phyloP scores from a whole-genome alignment of 2,113 vertebrate species.

The Stomatorhinus ivindoensis region DNA sequence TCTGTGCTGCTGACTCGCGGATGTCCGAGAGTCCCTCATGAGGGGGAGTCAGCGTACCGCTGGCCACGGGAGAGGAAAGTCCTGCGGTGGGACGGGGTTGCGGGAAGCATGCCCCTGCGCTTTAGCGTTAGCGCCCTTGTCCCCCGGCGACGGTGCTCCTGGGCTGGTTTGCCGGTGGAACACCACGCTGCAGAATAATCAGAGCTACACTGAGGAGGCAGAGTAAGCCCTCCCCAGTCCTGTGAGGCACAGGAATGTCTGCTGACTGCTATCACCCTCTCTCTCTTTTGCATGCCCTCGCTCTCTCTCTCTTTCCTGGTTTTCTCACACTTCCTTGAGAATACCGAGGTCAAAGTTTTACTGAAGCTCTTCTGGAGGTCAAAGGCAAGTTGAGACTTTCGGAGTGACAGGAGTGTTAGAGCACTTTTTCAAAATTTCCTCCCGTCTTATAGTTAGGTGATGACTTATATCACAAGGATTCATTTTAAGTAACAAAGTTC shows the following conservation, averaged over 20 bases:
- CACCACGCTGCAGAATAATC: background rate
- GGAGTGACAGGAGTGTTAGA: background rate
- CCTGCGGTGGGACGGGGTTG: constrained; percentile 24
- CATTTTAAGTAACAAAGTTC: background rate
- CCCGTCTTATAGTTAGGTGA: background rate
- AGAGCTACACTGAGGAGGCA: constrained; percentile 17
- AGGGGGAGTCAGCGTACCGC: constrained; percentile 20
- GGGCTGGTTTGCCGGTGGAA: background rate
- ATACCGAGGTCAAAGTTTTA: background rate
- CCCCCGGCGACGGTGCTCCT: background rate
- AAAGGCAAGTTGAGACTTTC: background rate
- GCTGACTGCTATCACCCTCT: constrained; percentile 3
- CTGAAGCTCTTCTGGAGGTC: background rate
- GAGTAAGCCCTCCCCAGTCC: constrained; percentile 30
- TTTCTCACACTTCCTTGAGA: background rate
- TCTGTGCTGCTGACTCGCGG: constrained; percentile 39
- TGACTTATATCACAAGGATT: background rate
- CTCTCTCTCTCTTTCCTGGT: background rate
- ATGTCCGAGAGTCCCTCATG: constrained; percentile 46
- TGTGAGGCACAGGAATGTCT: constrained; percentile 13
- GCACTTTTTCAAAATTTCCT: background rate
- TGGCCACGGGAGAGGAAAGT: constrained; percentile 19
- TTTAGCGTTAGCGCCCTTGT: background rate
- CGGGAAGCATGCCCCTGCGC: constrained; percentile 22
- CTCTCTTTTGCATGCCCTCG: background rate